Evolutionary conservation across 2,888 invertebrate genomes (phyloP), one percentile per base, ranked within the genome.

Genomic region (Prosopocoilus inquinatus): DNA sequence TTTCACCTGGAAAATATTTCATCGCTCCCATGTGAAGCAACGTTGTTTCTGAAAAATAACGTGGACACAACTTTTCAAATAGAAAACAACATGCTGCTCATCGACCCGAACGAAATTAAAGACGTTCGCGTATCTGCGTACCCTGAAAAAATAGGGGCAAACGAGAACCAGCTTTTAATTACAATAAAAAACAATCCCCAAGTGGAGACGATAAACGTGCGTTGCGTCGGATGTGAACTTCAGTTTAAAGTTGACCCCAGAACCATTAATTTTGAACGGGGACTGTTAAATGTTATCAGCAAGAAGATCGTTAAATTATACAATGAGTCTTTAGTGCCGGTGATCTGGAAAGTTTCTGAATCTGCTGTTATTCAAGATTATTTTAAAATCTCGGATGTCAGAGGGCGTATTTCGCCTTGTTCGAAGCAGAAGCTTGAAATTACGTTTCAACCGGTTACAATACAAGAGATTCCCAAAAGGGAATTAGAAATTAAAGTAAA

Each of bases 171-270:
- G 13, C 56, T 81, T 9, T 61, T 74, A 2, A 54, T 80, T 1
- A 69, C 74, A 2, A 67, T 84, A 2, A 81, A 81, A 66, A 80
- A 85, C 65, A 87, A 86, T 69, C 84, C 86, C 0, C 78, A 80
- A 62, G 78, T 84, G 35, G 77, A 83, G 34, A 67, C 71, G 3
- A 77, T 85, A 8, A 74, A 79, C 61, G 68, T 86, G 4, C 70
- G 75, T 9, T 81, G 82, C 61, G 78, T 73, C 38, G 84, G 84
- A 13, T 78, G 81, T 4, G 74, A 79, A 44, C 76, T 85, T 36
- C 73, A 77, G 12, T 77, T 86, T 39, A 79, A 70, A 41, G 52
- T 80, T 2, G 67, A 68, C 2, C 74, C 75, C 2, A 79, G 75
- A 55, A 50, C 62, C 4, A 55, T 79, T 70, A 75, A 77, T 50